A percentile compares a stretch with the other conserved stretches of the same genome.
Evolutionary conservation across 2,113 vertebrate species (phyloP).

Genomic region (Amphiprion percula): DNA sequence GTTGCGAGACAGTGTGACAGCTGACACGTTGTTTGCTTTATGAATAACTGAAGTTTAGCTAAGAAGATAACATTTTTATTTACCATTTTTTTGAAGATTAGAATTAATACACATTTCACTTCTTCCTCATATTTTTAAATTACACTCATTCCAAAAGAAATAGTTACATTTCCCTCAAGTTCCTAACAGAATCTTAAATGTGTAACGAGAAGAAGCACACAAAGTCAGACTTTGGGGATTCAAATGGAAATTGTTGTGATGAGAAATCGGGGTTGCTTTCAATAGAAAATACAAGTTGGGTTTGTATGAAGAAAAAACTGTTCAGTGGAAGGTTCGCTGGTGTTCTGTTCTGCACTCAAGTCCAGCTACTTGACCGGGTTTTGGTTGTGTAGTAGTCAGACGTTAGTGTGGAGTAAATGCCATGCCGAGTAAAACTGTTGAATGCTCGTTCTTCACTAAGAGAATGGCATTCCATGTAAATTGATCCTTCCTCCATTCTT

Average conservation of each 20-base stretch:
- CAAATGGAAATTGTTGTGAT: slow-evolving; percentile 23
- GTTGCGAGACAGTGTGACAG: slow-evolving; percentile 4
- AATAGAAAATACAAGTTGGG: background rate
- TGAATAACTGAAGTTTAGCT: no score
- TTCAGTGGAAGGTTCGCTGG: background rate
- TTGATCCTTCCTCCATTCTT: slow-evolving; percentile 39
- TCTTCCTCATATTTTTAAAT: no score
- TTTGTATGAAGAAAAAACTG: background rate
- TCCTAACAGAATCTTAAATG: background rate
- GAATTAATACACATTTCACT: background rate
- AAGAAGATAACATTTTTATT: background rate
- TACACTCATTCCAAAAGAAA: background rate
- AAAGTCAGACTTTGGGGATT: background rate
- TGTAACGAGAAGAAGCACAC: background rate
- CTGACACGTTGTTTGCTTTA: background rate
- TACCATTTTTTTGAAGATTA: background rate
- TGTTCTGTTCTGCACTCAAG: background rate
- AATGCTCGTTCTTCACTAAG: slow-evolving; percentile 50
- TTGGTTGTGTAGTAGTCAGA: slow-evolving; percentile 16
- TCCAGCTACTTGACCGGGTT: slow-evolving; percentile 2
- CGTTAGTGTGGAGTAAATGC: slow-evolving; percentile 1
- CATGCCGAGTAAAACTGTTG: slow-evolving; percentile 23
- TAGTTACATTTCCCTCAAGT: background rate
- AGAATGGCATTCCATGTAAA: slow-evolving; percentile 41
- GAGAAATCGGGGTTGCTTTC: background rate